Evolutionary conservation across 2,888 invertebrate genomes (phyloP).

Genomic region (Trileptium ribeirensis): DNA sequence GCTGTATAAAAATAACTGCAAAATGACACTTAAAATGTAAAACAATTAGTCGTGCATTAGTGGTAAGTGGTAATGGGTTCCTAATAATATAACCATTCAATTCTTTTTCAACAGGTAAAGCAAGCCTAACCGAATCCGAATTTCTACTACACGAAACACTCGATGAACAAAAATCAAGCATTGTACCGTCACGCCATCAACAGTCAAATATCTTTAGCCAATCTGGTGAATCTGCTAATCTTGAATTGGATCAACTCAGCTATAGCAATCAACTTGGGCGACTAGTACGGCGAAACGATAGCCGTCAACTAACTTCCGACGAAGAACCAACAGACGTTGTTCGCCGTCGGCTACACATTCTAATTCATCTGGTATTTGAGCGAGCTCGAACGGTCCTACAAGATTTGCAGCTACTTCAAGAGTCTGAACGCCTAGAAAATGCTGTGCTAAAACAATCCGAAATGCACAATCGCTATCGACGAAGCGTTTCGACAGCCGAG

Average conservation of each 20-base stretch:
- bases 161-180: background rate
- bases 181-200: background rate
- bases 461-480: background rate
- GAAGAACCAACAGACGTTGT: background rate
- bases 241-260: background rate
- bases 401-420: conserved; percentile 16
- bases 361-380: conserved; percentile 21
- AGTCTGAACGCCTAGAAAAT: background rate
- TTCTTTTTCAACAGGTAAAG: background rate
- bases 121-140: conserved; percentile 22
- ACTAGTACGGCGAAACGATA: background rate
- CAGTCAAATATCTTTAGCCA: background rate
- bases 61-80: no score
- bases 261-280: background rate
- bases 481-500: conserved; percentile 51
- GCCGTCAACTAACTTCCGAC: background rate
- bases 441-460: background rate
- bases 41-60: no score
- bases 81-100: no score
- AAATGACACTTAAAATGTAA: no score
- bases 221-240: no score
- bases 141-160: conserved; percentile 19
- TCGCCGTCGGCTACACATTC: conserved; percentile 4
- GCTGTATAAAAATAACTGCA: no score
- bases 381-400: conserved; percentile 16